phyloP scores from a whole-genome alignment of 2,113 vertebrate genomes.

The Cavia porcellus region DNA sequence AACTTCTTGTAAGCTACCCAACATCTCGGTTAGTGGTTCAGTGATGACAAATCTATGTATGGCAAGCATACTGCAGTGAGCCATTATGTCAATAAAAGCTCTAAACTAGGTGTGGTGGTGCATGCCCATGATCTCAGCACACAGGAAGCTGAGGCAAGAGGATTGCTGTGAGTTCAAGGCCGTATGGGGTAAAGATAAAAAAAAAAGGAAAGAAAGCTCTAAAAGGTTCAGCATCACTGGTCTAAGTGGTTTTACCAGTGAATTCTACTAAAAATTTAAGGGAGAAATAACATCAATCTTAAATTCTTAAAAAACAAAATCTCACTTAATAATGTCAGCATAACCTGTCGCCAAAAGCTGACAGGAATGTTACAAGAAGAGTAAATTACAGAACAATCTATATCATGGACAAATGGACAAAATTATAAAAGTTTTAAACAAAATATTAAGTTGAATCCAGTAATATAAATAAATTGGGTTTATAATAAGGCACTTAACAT shows the following conservation, averaged over 20 bases:
- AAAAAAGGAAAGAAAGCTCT: neutral
- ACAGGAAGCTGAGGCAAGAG: neutral
- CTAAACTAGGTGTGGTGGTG: neutral
- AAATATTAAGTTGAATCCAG: neutral
- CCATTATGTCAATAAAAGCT: neutral
- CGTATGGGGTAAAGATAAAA: neutral
- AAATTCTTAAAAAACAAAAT: conserved; percentile 21
- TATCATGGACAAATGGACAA: neutral
- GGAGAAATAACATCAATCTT: neutral
- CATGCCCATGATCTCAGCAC: neutral
- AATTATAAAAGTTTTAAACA: neutral
- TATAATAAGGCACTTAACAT: neutral
- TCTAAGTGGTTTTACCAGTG: neutral
- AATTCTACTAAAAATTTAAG: neutral
- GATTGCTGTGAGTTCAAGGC: neutral
- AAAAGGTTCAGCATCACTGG: neutral
- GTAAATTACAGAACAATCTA: neutral
- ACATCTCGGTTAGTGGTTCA: neutral
- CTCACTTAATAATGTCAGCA: neutral
- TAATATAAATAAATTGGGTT: neutral
- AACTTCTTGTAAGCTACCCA: neutral
- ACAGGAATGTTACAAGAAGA: neutral
- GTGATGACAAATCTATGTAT: neutral
- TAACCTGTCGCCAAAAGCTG: neutral
- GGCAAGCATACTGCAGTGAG: neutral